These are phyloP conservation scores for Acanthosepion esculentum DNA, from an alignment of 2,888 invertebrate genomes.

Conservation along the genomic window DNA sequence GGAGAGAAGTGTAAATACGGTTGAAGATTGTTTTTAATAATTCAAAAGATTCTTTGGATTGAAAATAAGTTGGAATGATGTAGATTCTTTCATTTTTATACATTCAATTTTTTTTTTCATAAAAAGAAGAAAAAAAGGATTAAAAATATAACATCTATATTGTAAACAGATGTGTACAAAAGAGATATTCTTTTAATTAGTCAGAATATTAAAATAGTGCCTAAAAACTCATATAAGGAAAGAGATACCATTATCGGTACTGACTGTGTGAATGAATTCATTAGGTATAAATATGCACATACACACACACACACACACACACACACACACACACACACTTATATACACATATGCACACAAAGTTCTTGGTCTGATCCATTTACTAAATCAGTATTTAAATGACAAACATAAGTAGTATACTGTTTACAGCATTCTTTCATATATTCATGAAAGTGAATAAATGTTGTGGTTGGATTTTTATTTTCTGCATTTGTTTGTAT, in stretches of 20 bases:
- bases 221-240: not conserved
- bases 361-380: too few species aligned
- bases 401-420: too few species aligned
- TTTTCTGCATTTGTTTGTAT: too few species aligned
- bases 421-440: too few species aligned
- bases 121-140: not conserved
- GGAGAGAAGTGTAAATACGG: not conserved
- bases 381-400: too few species aligned
- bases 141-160: not conserved
- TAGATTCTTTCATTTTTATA: not conserved
- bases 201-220: not conserved
- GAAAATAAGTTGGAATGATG: not conserved
- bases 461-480: too few species aligned
- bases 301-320: not conserved
- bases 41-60: not conserved
- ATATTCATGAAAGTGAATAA: too few species aligned
- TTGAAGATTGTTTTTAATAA: not conserved
- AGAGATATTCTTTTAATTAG: not conserved
- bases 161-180: not conserved
- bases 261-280: too few species aligned
- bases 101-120: not conserved
- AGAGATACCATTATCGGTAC: not conserved
- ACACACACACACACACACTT: too few species aligned
- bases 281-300: not conserved
- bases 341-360: not conserved